These are phyloP conservation scores for Copsychus sechellarum DNA, from an alignment of 2,113 vertebrate species.

Conservation along the genomic window DNA sequence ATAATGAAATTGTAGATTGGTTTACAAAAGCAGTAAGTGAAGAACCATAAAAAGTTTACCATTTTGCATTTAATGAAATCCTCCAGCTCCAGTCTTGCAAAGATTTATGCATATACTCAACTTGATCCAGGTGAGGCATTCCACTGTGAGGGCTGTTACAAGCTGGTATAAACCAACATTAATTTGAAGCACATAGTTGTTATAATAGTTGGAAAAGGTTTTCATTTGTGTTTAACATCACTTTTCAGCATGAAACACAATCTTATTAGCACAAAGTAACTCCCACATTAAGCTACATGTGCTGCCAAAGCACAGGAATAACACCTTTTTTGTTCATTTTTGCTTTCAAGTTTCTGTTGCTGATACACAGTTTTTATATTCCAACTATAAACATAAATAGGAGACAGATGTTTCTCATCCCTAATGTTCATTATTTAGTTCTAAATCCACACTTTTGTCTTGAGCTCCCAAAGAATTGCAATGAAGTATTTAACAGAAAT, in stretches of 20 bases:
- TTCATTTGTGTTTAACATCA: not conserved
- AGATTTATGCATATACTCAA: not conserved
- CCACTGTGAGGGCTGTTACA: not conserved
- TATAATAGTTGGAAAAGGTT: not conserved
- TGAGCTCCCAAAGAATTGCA: not conserved
- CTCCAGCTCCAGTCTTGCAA: not conserved
- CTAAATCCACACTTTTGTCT: not conserved
- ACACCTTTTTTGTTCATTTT: not conserved
- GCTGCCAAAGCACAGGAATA: not conserved
- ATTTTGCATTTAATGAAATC: constrained; percentile 1
- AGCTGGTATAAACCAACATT: not conserved
- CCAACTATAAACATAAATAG: not conserved
- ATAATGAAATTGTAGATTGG: constrained; percentile 6
- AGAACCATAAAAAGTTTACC: constrained; percentile 5
- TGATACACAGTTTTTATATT: not conserved
- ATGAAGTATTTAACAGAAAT: not conserved
- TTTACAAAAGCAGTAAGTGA: constrained; percentile 9
- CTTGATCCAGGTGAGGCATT: not conserved
- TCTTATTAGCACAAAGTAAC: not conserved
- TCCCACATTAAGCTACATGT: not conserved
- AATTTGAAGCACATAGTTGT: not conserved
- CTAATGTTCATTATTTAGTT: not conserved
- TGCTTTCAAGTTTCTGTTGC: not conserved
- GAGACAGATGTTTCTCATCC: not conserved
- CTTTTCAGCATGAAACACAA: not conserved